phyloP scores from a whole-genome alignment of 2,113 vertebrate species.

The Otus sunia region DNA sequence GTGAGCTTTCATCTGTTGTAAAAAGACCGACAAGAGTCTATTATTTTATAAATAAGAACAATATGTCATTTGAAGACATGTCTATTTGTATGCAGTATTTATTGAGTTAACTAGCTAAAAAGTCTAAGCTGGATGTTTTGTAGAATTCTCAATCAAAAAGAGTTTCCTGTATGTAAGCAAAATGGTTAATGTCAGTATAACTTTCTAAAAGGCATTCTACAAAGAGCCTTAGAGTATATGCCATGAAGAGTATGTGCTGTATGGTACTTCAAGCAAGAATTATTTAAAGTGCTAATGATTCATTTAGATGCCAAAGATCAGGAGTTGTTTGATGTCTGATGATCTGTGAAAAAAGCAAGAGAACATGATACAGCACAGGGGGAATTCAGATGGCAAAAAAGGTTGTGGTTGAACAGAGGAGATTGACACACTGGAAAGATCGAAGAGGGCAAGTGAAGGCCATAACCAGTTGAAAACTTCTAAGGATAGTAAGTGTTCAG shows the following conservation, averaged over 20 bases:
- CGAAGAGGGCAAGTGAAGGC: not conserved
- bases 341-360: not conserved
- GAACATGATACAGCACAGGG: not conserved
- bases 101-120: not conserved
- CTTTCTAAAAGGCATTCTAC: not conserved
- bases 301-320: not conserved
- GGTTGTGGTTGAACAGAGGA: not conserved
- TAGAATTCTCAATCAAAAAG: not conserved
- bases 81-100: not conserved
- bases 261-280: not conserved
- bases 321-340: not conserved
- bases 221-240: not conserved
- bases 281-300: conserved; percentile 1
- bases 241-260: not conserved
- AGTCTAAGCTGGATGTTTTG: not conserved
- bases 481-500: not conserved
- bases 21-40: not conserved
- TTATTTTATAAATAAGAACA: not conserved
- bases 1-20: not conserved
- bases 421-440: not conserved
- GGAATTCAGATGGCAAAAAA: not conserved
- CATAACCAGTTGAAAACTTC: not conserved
- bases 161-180: not conserved
- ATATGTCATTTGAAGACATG: not conserved
- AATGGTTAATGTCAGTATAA: not conserved